These are phyloP conservation scores for Fissipunctia ypsillon DNA, from an alignment of 2,888 invertebrate genomes.

Conservation along the genomic window DNA sequence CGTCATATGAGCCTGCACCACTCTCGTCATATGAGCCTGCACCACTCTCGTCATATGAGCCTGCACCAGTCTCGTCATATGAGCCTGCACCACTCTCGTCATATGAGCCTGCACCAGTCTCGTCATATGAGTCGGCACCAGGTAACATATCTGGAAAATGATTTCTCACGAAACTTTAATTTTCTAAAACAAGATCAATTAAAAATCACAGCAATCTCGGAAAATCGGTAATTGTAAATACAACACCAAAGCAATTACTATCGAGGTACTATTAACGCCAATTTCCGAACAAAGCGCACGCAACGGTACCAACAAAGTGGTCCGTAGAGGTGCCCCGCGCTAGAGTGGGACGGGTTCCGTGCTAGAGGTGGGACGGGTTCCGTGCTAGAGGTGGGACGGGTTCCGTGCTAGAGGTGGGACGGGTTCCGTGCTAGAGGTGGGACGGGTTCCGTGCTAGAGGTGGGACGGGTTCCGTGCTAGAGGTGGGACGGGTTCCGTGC, in stretches of 20 bases:
- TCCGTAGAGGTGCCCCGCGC: conserved; percentile 39
- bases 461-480: conserved; percentile 50
- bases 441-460: conserved; percentile 52
- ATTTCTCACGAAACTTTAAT: conserved; percentile 1
- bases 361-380: conserved; percentile 48
- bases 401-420: no score
- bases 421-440: no score
- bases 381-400: no score
- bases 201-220: conserved; percentile 30
- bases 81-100: no score
- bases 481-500: conserved; percentile 25
- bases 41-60: no score
- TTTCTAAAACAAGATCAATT: conserved; percentile 33
- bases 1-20: no score
- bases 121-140: no score
- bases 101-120: no score
- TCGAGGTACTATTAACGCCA: conserved; percentile 30
- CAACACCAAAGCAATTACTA: conserved; percentile 31
- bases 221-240: conserved; percentile 45
- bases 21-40: no score
- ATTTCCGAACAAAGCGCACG: conserved; percentile 40
- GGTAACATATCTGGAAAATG: neutral
- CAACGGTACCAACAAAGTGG: conserved; percentile 59
- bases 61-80: no score
- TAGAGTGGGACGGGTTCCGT: conserved; percentile 51